Conservation (phyloP, 2,113 vertebrate genomes). For the Psammodynastes pulverulentus region DNA sequence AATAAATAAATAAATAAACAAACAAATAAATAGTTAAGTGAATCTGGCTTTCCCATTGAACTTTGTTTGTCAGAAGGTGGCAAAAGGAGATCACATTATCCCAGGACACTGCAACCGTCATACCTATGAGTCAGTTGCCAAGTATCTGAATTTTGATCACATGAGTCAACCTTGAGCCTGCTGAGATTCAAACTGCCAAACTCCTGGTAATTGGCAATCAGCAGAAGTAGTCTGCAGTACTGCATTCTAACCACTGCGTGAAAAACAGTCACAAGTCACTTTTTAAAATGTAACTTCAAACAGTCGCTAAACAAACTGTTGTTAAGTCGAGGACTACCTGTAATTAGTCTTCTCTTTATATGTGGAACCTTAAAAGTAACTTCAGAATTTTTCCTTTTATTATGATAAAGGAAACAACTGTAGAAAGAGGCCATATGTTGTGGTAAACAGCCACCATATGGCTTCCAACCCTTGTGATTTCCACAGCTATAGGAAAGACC, state of each 20-base stretch:
- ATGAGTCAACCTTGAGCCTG: neutral
- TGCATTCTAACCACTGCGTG: neutral
- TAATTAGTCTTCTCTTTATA: neutral
- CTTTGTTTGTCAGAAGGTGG: neutral
- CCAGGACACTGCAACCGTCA: neutral
- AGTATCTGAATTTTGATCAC: neutral
- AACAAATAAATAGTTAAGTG: too few species aligned
- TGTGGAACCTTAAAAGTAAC: neutral
- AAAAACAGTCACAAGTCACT: neutral
- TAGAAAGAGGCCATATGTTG: neutral
- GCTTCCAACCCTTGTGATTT: neutral
- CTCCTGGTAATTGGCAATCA: too few species aligned
- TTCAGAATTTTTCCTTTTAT: neutral
- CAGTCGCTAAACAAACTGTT: neutral
- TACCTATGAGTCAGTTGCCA: neutral
- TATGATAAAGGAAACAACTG: neutral
- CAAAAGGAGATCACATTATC: neutral
- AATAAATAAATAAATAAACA: too few species aligned
- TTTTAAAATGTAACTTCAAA: neutral
- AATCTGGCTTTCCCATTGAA: neutral
- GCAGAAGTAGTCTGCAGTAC: too few species aligned
- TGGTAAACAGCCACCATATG: neutral
- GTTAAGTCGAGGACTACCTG: neutral
- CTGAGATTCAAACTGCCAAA: too few species aligned
- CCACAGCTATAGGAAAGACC: neutral